Evolutionary conservation across 2,797 vertebrate species (phyloP), one percentile per base, ranked within the genome.

Genomic region (Gadopsis bispinosus): DNA sequence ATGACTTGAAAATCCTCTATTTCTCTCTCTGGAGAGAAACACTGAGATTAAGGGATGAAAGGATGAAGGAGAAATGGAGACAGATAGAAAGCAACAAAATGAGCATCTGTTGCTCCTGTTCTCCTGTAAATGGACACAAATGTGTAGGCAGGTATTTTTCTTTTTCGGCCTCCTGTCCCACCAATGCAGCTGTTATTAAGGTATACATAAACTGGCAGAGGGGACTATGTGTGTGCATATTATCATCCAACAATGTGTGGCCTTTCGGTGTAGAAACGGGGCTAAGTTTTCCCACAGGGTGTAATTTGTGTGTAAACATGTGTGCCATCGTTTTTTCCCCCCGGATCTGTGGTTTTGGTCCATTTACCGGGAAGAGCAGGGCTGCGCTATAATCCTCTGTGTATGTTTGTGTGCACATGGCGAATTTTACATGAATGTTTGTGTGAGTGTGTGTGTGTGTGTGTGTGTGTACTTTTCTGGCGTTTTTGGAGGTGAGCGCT

Each of bases 231-330:
- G 3, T 77, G 74, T 55, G 72, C 79, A 77, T 75, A 86, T 90
- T 83, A 80, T 87, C 79, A 65, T 86, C 80, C 69, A 83, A 86
- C 87, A 77, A 70, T 76, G 85, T 88, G 88, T 85, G 89, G 89
- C 82, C 79, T 86, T 83, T 86, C 65, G 11, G 73, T 72, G 73
- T 75, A 65, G 86, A 88, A 91, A 88, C 12, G 17, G 69, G 78
- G 87, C 86, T 89, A 88, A 90, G 87, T 90, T 88, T 83, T 92
- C 90, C 92, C 93, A 87, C 87, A 62, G 89, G 89, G 88, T 87
- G 77, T 88, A 75, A 88, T 93, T 90, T 93, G 89, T 88, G 86
- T 85, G 63, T 85, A 89, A 91, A 94, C 90, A 90, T 75, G 87
- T 90, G 81, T 86, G 81, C 75, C 76, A 85, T 81, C 58, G 7